Conservation (phyloP, 2,888 invertebrate genomes). For the Augochlorella aurata region DNA sequence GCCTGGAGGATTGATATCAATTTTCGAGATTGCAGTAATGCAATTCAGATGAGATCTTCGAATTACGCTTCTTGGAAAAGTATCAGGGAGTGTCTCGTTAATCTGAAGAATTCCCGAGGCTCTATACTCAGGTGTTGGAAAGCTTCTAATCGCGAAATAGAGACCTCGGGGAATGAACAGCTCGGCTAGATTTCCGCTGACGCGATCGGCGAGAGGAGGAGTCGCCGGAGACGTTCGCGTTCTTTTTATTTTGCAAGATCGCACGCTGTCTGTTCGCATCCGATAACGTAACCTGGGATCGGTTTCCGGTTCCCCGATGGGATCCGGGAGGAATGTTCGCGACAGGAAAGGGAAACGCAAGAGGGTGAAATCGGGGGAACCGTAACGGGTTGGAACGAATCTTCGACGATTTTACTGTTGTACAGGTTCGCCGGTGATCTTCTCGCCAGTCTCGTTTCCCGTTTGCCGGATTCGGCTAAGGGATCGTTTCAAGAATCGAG, state of each 20-base stretch:
- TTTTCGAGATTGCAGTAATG: no score
- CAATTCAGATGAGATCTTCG: no score
- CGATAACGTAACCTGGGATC: slow-evolving; percentile 8
- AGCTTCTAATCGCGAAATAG: no score
- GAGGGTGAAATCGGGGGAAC: background rate
- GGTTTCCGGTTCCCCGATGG: background rate
- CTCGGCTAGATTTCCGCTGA: background rate
- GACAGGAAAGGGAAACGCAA: background rate
- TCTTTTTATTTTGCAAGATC: background rate
- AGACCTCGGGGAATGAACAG: background rate
- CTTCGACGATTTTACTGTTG: slow-evolving; percentile 11
- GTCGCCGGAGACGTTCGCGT: slow-evolving; percentile 2
- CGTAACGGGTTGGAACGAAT: slow-evolving; percentile 10
- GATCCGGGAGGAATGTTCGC: background rate
- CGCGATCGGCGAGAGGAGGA: background rate
- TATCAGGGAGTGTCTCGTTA: no score
- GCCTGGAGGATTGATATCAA: no score
- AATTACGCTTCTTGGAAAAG: no score
- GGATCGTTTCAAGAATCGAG: slow-evolving; percentile 12
- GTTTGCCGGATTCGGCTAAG: no score
- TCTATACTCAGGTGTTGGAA: no score
- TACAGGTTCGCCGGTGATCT: background rate
- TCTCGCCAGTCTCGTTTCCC: no score
- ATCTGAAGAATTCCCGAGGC: no score
- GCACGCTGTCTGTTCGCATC: slow-evolving; percentile 17